phyloP scores from a whole-genome alignment of 2,113 vertebrate species.

The Oncorhynchus tshawytscha region DNA sequence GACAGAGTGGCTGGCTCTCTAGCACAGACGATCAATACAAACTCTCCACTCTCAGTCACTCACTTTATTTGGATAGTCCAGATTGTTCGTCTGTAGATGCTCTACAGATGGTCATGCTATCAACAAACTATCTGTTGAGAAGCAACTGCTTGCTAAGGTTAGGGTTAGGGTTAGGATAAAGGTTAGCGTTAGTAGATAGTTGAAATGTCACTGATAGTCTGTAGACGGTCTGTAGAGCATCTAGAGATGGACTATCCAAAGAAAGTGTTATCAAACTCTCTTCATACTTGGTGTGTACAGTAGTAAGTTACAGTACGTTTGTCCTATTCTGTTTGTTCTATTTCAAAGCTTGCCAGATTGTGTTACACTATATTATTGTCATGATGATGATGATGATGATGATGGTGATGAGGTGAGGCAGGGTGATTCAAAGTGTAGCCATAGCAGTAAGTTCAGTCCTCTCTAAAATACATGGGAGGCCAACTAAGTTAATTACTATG shows the following conservation, averaged over 20 bases:
- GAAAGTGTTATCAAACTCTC: too few species aligned
- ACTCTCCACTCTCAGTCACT: too few species aligned
- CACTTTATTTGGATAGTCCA: too few species aligned
- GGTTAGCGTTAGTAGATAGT: too few species aligned
- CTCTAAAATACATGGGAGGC: background rate
- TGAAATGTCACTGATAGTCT: too few species aligned
- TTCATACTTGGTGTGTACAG: background rate
- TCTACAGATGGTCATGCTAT: too few species aligned
- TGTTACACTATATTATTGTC: slow-evolving; percentile 4
- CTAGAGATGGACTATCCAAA: too few species aligned
- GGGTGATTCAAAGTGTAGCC: background rate
- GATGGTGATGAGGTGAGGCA: background rate
- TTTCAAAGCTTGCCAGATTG: background rate
- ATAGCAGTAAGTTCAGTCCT: background rate
- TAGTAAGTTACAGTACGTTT: background rate
- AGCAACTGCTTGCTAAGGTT: too few species aligned
- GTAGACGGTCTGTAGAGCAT: too few species aligned
- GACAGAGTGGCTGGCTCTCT: background rate
- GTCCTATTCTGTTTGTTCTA: background rate
- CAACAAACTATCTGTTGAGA: too few species aligned
- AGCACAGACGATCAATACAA: background rate
- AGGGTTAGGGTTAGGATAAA: too few species aligned
- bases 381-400: slow-evolving; percentile 35
- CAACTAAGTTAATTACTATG: background rate
- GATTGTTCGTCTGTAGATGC: too few species aligned